Conservation (phyloP, 1,140 invertebrate species). For the Anagrus nilaparvatae region DNA sequence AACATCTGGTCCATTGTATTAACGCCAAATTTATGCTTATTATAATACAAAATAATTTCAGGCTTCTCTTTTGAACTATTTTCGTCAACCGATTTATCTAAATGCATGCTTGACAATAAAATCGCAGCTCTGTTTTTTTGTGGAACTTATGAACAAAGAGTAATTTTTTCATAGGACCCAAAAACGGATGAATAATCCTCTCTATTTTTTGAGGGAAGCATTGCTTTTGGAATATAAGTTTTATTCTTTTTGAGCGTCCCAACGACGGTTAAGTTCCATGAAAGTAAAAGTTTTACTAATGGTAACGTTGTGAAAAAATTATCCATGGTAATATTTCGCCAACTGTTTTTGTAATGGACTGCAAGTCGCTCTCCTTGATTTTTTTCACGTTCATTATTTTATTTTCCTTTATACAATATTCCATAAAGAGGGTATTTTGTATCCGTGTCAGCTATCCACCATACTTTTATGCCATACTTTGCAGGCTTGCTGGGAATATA, state of each 20-base stretch:
- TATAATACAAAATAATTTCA: too few species aligned
- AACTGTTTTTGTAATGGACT: slow-evolving; percentile 2
- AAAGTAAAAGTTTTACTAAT: slow-evolving; percentile 1
- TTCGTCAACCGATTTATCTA: slow-evolving; percentile 18
- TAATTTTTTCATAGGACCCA: slow-evolving; percentile 27
- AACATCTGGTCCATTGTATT: too few species aligned
- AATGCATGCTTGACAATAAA: slow-evolving; percentile 29
- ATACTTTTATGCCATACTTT: slow-evolving; percentile 32
- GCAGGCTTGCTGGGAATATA: slow-evolving; percentile 29
- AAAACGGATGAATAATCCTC: slow-evolving; percentile 19
- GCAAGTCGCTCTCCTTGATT: slow-evolving; percentile 8
- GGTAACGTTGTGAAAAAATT: slow-evolving; percentile 11
- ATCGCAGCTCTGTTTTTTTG: slow-evolving; percentile 27
- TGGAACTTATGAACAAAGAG: slow-evolving; percentile 21
- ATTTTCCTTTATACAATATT: slow-evolving; percentile 19
- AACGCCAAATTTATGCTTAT: slow-evolving; percentile 37
- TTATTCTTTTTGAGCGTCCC: slow-evolving; percentile 9
- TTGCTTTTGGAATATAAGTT: slow-evolving; percentile 7
- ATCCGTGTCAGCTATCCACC: slow-evolving; percentile 25
- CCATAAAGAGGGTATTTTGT: slow-evolving; percentile 19
- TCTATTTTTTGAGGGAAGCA: slow-evolving; percentile 13
- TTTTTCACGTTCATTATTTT: slow-evolving; percentile 4
- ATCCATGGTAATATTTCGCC: slow-evolving; percentile 7
- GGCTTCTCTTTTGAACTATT: slow-evolving; percentile 15
- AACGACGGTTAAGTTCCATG: slow-evolving; percentile 10